Percentiles rank a stretch among this genome's conserved stretches.
Evolutionary conservation across 2,888 invertebrate species (phyloP).

Genomic region (Branchipolynoe longqiensis): DNA sequence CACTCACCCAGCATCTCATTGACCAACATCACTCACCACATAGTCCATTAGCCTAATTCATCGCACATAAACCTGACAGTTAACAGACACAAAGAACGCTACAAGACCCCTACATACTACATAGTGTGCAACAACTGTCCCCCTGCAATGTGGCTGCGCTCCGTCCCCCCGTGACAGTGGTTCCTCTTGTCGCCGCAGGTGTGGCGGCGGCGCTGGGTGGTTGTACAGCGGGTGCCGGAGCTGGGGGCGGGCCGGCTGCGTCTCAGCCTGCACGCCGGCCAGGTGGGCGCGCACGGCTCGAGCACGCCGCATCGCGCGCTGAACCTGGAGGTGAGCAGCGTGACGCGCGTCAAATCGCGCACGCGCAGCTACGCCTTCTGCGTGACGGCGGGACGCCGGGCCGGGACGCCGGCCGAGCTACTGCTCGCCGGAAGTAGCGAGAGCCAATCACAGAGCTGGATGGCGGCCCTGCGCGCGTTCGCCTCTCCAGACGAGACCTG

Average conservation of each 20-base stretch:
- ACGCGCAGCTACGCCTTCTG: slow-evolving; percentile 74
- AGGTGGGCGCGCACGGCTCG: not conserved
- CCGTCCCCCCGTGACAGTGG: not conserved
- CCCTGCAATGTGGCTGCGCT: no score
- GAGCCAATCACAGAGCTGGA: slow-evolving; percentile 72
- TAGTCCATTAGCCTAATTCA: no score
- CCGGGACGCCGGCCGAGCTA: slow-evolving; percentile 67
- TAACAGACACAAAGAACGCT: no score
- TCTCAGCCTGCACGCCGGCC: slow-evolving; percentile 68
- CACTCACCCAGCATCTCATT: no score
- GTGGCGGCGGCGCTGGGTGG: slow-evolving; percentile 75
- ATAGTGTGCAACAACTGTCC: no score
- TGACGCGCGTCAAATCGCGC: slow-evolving; percentile 71
- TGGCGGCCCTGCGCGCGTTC: slow-evolving; percentile 67
- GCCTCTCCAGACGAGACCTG: not conserved
- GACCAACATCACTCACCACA: no score
- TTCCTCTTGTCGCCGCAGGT: slow-evolving; percentile 67
- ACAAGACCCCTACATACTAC: no score
- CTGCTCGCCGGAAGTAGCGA: slow-evolving; percentile 71
- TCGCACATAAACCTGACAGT: no score
- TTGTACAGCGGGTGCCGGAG: slow-evolving; percentile 73
- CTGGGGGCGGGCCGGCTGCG: slow-evolving; percentile 69
- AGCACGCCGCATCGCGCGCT: slow-evolving; percentile 65
- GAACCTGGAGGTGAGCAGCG: slow-evolving; percentile 72
- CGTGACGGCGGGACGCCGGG: slow-evolving; percentile 59